Base-by-base conservation (phyloP, 2,888 invertebrate genomes). In the Drosophila lacicola region DNA sequence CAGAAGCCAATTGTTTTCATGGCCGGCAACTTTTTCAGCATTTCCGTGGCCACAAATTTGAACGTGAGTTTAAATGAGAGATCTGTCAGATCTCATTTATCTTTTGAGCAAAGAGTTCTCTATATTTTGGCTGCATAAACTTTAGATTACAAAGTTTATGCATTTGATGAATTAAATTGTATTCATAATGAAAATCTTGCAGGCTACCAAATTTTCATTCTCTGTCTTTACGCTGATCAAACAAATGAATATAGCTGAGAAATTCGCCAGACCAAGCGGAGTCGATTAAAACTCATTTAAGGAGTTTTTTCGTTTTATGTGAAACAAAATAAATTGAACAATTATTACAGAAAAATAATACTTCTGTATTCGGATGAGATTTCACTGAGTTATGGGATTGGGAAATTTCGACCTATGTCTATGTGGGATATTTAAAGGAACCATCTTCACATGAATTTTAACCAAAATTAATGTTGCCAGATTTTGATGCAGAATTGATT, bases 171-270 rank as follows among this genome's bases (percentile, higher is more conserved):
- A 13, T 13, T 13, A 36, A 36, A 4, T 4, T 36, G 36, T 4
- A 1, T 13, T 4, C 21, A 2, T 29, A 29, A 29, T 29, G 8
- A 8, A 29, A 9, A 14, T 39, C 2, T 71, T 70, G 4, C 74
- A 90, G 91, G 90, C 90, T 19, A 80, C 82, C 2, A 90, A 90
- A 45, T 89, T 90, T 50, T 86, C 91, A 0, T 90, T 90, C 66
- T 90, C 90, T 0, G 80, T 91, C 0, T 90, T 90, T 41, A 90
- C 90, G 0, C 54, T 90, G 33, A 77, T 90, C 8, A 90, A 88
- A 36, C 85, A 90, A 67, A 90, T 90, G 90, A 83, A 87, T 45
- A 73, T 90, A 25, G 86, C 85, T 0, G 78, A 80, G n/a, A 85
- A 54, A 41, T 50, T 90, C 0, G 39, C 88, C 5, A 53, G 72